phyloP scores from a whole-genome alignment of 2,113 vertebrate genomes.

The Columbina picui region DNA sequence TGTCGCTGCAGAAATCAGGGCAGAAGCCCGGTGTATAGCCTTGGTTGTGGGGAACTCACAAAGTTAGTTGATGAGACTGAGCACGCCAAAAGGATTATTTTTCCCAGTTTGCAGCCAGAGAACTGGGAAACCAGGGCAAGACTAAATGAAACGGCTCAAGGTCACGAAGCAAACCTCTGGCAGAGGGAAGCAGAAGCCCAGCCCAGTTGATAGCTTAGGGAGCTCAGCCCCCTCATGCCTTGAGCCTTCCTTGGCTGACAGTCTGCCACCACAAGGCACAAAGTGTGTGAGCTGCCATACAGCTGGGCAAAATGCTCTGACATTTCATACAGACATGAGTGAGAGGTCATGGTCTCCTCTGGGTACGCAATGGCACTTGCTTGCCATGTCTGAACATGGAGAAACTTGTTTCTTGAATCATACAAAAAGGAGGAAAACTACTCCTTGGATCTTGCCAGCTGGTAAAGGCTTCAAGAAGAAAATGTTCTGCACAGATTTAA shows the following conservation, averaged over 20 bases:
- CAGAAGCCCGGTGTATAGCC: neutral
- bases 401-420: neutral
- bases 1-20: neutral
- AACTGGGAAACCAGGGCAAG: neutral
- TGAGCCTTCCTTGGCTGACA: conserved; percentile 1
- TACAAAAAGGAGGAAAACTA: neutral
- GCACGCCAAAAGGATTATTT: neutral
- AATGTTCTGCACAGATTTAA: neutral
- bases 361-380: neutral
- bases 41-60: neutral
- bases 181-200: conserved; percentile 6
- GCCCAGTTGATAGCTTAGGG: conserved; percentile 19
- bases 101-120: neutral
- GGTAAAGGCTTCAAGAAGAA: neutral
- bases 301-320: neutral
- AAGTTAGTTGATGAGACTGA: neutral
- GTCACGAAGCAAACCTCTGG: neutral
- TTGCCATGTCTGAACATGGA: neutral
- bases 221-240: neutral
- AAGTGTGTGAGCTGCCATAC: neutral
- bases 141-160: neutral
- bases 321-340: neutral
- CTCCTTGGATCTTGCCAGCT: neutral
- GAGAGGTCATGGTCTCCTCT: neutral
- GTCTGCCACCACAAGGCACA: neutral